Evolutionary conservation across 2,888 invertebrate genomes (phyloP), one percentile per base, ranked within the genome.

Genomic region (Aphelenchoides bicaudatus): DNA sequence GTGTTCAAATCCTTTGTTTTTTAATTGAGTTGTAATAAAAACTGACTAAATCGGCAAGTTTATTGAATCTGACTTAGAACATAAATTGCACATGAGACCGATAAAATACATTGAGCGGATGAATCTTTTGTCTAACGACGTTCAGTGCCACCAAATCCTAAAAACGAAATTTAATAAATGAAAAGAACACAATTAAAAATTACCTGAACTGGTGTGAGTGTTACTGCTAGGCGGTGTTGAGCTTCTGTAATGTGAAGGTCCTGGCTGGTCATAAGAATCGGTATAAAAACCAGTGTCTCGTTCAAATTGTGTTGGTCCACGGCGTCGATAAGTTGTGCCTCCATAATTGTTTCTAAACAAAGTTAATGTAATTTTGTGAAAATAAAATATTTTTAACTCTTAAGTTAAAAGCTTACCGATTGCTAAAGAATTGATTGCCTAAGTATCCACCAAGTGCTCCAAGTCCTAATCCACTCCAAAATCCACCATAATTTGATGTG

Each of bases 371-470:
- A n/a, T n/a, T n/a, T n/a, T n/a, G n/a, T n/a, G n/a, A n/a, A n/a
- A n/a, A n/a, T n/a, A n/a, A n/a, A 13, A n/a, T 13, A 8, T 21
- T n/a, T 10, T 43, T 21, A 10, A n/a, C 10, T 19, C 8, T 48
- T 56, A 55, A 13, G 59, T 50, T 25, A 38, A 50, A 30, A n/a
- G n/a, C 63, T 46, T 19, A 58, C 55, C 38, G 60, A 62, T 19
- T 34, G n/a, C n/a, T n/a, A 38, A 25, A 53, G 53, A 27, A 46
- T n/a, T 38, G 16, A 28, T 27, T 63, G 50, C 61, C 65, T 1
- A 74, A 56, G 56, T 75, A 75, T 16, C 75, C 75, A 10, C 72
- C 75, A 6, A 73, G 57, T 0, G 73, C 75, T 25, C 75, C 72
- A 28, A 72, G 57, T 16, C 63, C 68, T 5, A 73, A 62, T 49